Evolutionary conservation across 2,888 invertebrate species (phyloP).

Genomic region (Piscicola geometra): DNA sequence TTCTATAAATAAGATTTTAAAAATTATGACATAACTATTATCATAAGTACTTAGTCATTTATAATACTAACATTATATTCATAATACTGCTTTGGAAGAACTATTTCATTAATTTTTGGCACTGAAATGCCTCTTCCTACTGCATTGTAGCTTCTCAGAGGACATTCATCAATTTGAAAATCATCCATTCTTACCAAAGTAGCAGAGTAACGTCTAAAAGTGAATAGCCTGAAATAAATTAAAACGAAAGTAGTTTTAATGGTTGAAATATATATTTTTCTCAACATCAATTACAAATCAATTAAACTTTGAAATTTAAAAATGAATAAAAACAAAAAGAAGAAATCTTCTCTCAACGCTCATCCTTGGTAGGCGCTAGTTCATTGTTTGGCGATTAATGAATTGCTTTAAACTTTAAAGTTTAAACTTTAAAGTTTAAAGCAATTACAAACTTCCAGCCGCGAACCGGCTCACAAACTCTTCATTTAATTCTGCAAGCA

Average conservation of each 20-base stretch:
- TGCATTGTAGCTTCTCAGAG: not conserved
- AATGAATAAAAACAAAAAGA: not conserved
- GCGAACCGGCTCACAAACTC: not conserved
- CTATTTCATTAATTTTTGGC: not conserved
- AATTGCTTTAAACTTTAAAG: too few relatives aligned
- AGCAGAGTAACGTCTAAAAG: not conserved
- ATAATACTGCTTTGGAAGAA: not conserved
- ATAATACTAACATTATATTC: not conserved
- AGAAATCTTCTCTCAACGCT: too few relatives aligned
- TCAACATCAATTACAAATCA: not conserved
- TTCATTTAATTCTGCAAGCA: not conserved
- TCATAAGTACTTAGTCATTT: too few relatives aligned
- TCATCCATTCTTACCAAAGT: not conserved
- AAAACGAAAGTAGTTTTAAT: not conserved
- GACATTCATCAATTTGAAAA: not conserved
- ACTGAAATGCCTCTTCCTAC: not conserved
- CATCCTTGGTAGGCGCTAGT: slow-evolving; percentile 7
- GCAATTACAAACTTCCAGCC: not conserved
- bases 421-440: not conserved
- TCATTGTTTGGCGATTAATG: slow-evolving; percentile 2
- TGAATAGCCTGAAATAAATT: not conserved
- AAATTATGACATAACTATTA: too few relatives aligned
- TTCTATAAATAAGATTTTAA: too few relatives aligned
- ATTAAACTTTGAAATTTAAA: not conserved
- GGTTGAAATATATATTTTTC: not conserved